Evolutionary conservation across 2,888 invertebrate genomes (phyloP).

Genomic region (Lepidochrysops patricia): DNA sequence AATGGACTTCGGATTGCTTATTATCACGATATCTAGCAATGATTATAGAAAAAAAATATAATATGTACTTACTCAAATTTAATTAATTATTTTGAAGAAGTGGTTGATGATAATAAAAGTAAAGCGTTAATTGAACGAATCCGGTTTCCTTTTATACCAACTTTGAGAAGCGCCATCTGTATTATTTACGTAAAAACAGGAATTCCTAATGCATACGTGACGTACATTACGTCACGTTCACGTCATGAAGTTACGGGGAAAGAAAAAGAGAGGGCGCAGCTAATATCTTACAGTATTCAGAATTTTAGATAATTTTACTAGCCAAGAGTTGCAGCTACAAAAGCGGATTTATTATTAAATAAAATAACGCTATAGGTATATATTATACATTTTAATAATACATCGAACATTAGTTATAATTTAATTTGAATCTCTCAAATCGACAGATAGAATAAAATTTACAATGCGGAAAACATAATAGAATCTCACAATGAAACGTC

Average conservation of each 20-base stretch:
- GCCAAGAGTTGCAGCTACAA: no score
- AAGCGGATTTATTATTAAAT: not conserved
- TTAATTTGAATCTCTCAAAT: constrained; percentile 48
- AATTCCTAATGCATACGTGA: not conserved
- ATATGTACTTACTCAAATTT: no score
- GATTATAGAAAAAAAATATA: no score
- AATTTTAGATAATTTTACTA: no score
- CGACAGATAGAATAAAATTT: constrained; percentile 46
- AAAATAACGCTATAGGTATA: not conserved
- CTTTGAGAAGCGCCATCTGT: not conserved
- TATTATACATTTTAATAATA: constrained; percentile 43
- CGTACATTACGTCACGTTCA: not conserved
- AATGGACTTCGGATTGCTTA: no score
- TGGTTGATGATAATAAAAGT: no score
- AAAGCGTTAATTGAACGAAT: no score
- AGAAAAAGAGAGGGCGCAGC: not conserved
- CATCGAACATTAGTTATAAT: constrained; percentile 55
- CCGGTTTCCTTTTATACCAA: not conserved
- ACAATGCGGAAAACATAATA: constrained; percentile 59
- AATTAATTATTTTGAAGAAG: no score
- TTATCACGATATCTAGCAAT: no score
- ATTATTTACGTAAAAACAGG: not conserved
- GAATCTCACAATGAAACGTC: constrained; percentile 61
- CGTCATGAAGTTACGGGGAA: not conserved
- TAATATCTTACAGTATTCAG: not conserved